Evolutionary conservation across 2,797 vertebrate genomes (phyloP), one percentile per base, ranked within the genome.

Genomic region (Varecia variegata): DNA sequence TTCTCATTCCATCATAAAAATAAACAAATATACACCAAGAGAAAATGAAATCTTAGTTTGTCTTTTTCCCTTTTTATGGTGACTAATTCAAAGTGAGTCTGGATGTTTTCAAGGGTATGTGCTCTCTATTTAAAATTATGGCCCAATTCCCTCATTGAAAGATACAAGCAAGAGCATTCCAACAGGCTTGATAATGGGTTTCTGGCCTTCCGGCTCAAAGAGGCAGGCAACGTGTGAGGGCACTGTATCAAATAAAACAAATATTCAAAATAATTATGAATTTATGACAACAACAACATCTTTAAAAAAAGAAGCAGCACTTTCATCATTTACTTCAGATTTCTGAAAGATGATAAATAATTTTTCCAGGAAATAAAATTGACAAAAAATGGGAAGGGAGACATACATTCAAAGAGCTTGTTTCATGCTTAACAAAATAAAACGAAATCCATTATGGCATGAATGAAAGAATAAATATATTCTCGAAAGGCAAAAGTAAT

Each of bases 11-110:
- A 87, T 38, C 52, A 65, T 47, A 88, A 73, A 60, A 25, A 54
- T 62, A 93, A 94, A 62, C 76, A 88, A 96, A 81, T 45, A 87
- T 30, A 8, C 80, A 70, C 12, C 13, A 81, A n/a, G 21, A 92
- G 50, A 95, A 89, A 82, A 70, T 43, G 8, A 68, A 77, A 32
- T 68, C 18, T 21, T 54, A 68, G 56, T 90, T 79, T 79, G 40
- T 8, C 11, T 38, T 80, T 70, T 79, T 71, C 32, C 32, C 62
- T 65, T 91, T 73, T 73, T 35, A 81, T 30, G 65, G 17, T 56
- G 43, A 94, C 50, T 79, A 87, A 88, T 32, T 60, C 50, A 83
- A 80, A 97, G 47, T 43, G 38, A 87, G 20, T 65, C 84, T 97
- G 47, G 23, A 58, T 93, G 30, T 90, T 85, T 97, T 81, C 58